Percentiles rank a stretch among this genome's conserved stretches.
Conservation (phyloP, 1,140 invertebrate genomes). For the Tenebrio molitor region DNA sequence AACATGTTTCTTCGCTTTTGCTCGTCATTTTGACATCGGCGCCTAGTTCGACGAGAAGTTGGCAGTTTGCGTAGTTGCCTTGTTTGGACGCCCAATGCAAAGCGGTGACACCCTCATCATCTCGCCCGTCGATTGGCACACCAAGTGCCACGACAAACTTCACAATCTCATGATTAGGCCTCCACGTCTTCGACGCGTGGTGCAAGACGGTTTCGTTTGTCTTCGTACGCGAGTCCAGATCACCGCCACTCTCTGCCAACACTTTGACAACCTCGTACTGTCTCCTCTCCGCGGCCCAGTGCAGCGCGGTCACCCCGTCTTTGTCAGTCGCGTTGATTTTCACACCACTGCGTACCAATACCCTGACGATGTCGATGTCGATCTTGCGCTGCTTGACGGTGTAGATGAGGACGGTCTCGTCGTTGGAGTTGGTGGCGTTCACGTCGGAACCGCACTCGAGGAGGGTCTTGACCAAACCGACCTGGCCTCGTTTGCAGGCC, state of each 20-base stretch:
- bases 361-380: not conserved
- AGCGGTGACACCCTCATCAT: not conserved
- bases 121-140: not conserved
- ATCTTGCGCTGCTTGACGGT: not conserved
- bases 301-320: slow-evolving; percentile 62
- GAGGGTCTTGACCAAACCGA: slow-evolving; percentile 45
- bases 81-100: not conserved
- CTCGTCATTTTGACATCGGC: not conserved
- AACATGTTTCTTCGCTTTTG: not conserved
- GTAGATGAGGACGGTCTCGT: slow-evolving; percentile 24
- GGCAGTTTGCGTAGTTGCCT: not conserved
- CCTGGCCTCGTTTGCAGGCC: slow-evolving; percentile 42
- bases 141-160: not conserved
- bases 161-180: not conserved
- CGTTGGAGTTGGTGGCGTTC: slow-evolving; percentile 40
- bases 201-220: not conserved
- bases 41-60: not conserved
- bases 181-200: not conserved
- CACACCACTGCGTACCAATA: slow-evolving; percentile 42
- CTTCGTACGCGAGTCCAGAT: not conserved
- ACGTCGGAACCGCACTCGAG: slow-evolving; percentile 49
- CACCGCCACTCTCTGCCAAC: slow-evolving; percentile 62
- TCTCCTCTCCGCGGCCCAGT: slow-evolving; percentile 67
- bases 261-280: slow-evolving; percentile 63
- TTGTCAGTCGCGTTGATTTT: slow-evolving; percentile 40